Evolutionary conservation across 2,888 invertebrate species (phyloP).

Genomic region (Coelinius sp.): DNA sequence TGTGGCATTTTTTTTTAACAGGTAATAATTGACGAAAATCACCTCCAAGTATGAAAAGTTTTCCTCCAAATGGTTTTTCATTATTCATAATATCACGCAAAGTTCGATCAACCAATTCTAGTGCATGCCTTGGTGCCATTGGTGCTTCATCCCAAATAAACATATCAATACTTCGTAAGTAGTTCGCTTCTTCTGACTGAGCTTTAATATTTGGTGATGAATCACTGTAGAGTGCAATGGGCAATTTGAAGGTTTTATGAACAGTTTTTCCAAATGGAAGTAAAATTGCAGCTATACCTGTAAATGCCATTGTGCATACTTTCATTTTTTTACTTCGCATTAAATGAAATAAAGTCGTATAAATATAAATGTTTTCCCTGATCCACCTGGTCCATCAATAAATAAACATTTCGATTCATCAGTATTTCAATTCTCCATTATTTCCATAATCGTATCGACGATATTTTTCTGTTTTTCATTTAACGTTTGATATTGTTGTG

Average conservation of each 20-base stretch:
- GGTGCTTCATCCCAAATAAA: too few relatives aligned
- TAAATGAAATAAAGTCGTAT: not conserved
- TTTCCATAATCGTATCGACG: conserved; percentile 54
- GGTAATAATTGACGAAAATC: conserved; percentile 39
- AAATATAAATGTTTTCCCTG: not conserved
- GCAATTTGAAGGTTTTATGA: conserved; percentile 53
- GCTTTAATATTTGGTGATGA: not conserved
- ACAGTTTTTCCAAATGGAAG: conserved; percentile 29
- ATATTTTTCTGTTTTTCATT: conserved; percentile 49
- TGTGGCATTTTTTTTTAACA: conserved; percentile 25
- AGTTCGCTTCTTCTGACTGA: not conserved
- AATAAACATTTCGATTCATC: not conserved
- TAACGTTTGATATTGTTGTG: conserved; percentile 21
- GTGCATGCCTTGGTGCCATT: too few relatives aligned
- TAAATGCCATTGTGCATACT: conserved; percentile 14
- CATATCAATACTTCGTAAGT: not conserved
- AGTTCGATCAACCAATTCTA: conserved; percentile 29
- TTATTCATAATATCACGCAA: too few relatives aligned
- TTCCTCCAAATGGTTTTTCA: too few relatives aligned
- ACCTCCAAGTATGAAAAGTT: not conserved
- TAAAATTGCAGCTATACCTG: conserved; percentile 51
- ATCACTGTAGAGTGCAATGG: not conserved
- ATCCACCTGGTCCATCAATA: not conserved
- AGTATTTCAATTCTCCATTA: not conserved
- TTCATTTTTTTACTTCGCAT: not conserved